These are phyloP conservation scores for Galeopterus variegatus DNA, from an alignment of 2,113 vertebrate species.

Conservation along the genomic window DNA sequence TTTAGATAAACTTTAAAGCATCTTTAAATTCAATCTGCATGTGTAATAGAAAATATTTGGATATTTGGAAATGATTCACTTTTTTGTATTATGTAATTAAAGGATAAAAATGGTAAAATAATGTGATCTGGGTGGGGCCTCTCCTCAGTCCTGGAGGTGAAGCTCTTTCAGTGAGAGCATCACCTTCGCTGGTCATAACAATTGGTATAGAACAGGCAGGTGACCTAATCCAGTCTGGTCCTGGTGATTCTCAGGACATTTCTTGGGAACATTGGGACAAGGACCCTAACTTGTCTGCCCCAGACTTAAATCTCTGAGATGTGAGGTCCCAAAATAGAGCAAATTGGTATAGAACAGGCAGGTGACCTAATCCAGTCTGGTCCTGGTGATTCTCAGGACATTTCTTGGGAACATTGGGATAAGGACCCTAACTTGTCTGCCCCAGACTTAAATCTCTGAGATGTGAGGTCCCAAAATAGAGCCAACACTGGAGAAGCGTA, in stretches of 20 bases:
- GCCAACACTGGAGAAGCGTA: neutral
- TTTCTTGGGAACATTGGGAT: neutral
- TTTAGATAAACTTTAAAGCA: constrained; percentile 25
- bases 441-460: constrained; percentile 1
- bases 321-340: neutral
- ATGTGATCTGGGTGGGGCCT: neutral
- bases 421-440: neutral
- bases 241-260: neutral
- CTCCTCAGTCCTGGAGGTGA: neutral
- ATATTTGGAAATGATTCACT: constrained; percentile 8
- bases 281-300: neutral
- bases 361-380: neutral
- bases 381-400: neutral
- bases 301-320: neutral
- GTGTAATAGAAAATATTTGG: constrained; percentile 9
- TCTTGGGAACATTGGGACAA: neutral
- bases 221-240: neutral
- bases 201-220: neutral
- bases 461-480: neutral
- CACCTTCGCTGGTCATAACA: neutral
- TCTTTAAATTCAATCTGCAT: neutral
- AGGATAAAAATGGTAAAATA: neutral
- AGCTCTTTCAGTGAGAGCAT: neutral
- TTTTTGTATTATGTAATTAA: constrained; percentile 17
- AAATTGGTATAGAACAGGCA: no score